Evolutionary conservation across 2,113 vertebrate species (phyloP), one percentile per base, ranked within the genome.

Genomic region (Beaufortia kweichowensis): DNA sequence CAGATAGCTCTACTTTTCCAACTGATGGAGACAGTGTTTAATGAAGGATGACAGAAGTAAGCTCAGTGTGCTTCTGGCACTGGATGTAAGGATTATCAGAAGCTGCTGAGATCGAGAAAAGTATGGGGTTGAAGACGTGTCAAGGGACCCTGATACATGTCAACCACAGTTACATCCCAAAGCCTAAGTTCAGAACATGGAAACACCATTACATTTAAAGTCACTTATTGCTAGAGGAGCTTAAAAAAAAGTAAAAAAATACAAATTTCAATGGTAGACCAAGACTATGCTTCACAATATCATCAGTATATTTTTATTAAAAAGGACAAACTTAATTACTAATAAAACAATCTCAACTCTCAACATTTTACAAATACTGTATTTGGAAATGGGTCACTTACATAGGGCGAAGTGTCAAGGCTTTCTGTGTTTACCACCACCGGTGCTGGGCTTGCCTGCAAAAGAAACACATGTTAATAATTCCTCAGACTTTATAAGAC

Each of bases 401-500:
- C 96, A 0, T 98, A 98, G 88, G 95, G 91, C 26, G 95, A 88
- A 12, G 94, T 92, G 80, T 98, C 96, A 83, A 95, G 87, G 67
- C 90, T 95, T 84, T 98, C 96, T 84, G 96, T 92, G 83, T 97
- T 98, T 89, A 99, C 95, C 89, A 99, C 91, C 76, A 99, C 94
- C 31, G 97, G 96, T 86, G 96, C 95, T 50, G 97, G 96, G 87
- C 98, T 98, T 88, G 95, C 96, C 97, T 99, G 91, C 55, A 91
- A 91, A 76, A 85, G 57, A 85, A 66, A 87, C 88, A 48, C 41
- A 65, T 21, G n/a, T 64, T n/a, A 28, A 33, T 41, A 66, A 6
- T 55, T 8, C 56, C 15, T 28, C 11, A 12, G 41, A 59, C 12
- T n/a, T n/a, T n/a, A 65, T 3, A 60, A 23, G 67, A 61, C 46